Percentiles rank a stretch among this genome's conserved stretches.
phyloP scores from a whole-genome alignment of 2,113 vertebrate species.

The Otus sunia region DNA sequence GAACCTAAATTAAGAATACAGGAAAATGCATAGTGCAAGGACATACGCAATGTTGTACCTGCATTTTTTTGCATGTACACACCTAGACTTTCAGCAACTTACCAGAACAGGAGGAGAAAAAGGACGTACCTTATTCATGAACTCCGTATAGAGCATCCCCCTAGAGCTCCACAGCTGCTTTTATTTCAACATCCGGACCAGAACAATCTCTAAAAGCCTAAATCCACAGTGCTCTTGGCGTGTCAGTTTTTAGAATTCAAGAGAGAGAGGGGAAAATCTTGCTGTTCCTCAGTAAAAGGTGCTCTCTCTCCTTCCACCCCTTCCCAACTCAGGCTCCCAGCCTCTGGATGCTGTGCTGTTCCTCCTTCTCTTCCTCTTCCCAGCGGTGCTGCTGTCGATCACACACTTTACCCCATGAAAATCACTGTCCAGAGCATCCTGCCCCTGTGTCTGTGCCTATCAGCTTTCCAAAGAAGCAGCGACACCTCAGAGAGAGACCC shows the following conservation, averaged over 20 bases:
- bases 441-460: background rate
- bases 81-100: background rate
- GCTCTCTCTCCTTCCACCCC: background rate
- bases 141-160: background rate
- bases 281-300: background rate
- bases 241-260: background rate
- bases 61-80: background rate
- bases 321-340: background rate
- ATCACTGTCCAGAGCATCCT: slow-evolving; percentile 24
- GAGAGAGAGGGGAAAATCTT: background rate
- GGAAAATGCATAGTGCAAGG: background rate
- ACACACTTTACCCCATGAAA: background rate
- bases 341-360: background rate
- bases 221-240: background rate
- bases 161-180: background rate
- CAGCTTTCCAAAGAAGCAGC: slow-evolving; percentile 10
- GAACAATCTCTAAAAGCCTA: background rate
- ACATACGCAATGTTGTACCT: background rate
- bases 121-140: slow-evolving; percentile 25
- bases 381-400: background rate
- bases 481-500: background rate
- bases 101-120: background rate
- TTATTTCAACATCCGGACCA: background rate
- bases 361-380: background rate
- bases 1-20: background rate